These are phyloP conservation scores for Dipus sagitta DNA, from an alignment of 2,797 vertebrate species.

Conservation along the genomic window DNA sequence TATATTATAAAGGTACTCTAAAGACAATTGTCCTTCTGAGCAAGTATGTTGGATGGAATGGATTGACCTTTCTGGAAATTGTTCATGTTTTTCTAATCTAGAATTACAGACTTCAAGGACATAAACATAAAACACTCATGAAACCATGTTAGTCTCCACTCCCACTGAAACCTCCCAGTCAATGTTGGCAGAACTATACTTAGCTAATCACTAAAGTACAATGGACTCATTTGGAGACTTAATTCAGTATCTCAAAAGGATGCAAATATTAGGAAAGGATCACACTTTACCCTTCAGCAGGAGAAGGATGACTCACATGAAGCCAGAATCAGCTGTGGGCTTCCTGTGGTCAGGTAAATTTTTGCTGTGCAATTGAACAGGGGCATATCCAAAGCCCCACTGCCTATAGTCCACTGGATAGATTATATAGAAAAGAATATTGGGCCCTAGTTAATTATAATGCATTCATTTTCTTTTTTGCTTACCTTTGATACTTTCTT, in stretches of 20 bases:
- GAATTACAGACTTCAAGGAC: slow-evolving; percentile 17
- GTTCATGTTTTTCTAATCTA: slow-evolving; percentile 24
- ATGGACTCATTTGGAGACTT: not conserved
- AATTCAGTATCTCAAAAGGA: not conserved
- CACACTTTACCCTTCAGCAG: not conserved
- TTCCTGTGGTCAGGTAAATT: slow-evolving; percentile 15
- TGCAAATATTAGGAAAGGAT: not conserved
- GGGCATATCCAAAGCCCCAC: not conserved
- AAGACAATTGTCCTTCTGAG: slow-evolving; percentile 17
- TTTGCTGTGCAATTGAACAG: not conserved
- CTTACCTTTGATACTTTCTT: not conserved
- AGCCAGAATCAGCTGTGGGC: not conserved
- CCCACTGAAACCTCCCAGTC: not conserved
- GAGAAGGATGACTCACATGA: not conserved
- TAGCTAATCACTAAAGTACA: slow-evolving; percentile 17
- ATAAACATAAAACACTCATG: slow-evolving; percentile 40
- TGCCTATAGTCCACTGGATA: not conserved
- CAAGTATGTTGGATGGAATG: not conserved
- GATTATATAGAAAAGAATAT: not conserved
- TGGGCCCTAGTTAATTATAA: not conserved
- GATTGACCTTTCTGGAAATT: slow-evolving; percentile 25
- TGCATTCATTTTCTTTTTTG: not conserved
- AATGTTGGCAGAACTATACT: not conserved
- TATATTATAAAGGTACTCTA: not conserved
- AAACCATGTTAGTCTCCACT: slow-evolving; percentile 22